These are phyloP conservation scores for Diplazon laetatorius DNA, from an alignment of 2,888 invertebrate genomes.

Conservation along the genomic window DNA sequence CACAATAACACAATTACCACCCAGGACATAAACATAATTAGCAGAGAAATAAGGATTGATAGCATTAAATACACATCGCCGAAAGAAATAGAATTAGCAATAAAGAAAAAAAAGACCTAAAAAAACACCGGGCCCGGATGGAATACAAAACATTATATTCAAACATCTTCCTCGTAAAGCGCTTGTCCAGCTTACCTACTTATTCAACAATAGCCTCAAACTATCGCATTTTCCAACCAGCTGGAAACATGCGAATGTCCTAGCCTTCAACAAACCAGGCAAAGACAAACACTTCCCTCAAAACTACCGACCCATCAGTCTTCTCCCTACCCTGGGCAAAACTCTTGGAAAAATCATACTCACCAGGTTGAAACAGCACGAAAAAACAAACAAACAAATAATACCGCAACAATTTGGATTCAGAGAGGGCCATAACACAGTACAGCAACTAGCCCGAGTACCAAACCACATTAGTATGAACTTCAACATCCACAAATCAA, in stretches of 20 bases:
- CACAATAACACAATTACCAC: slow-evolving; percentile 8
- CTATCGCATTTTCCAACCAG: slow-evolving; percentile 63
- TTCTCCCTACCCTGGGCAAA: slow-evolving; percentile 60
- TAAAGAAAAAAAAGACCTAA: slow-evolving; percentile 49
- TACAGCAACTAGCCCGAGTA: slow-evolving; percentile 65
- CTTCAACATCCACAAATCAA: too few species aligned
- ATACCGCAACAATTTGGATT: slow-evolving; percentile 70
- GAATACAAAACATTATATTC: slow-evolving; percentile 60
- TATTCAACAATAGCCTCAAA: slow-evolving; percentile 65
- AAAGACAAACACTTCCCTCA: slow-evolving; percentile 56
- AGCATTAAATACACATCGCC: not conserved
- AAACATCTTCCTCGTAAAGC: slow-evolving; percentile 70
- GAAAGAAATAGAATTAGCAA: not conserved
- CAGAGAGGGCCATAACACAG: slow-evolving; percentile 63
- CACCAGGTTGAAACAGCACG: slow-evolving; percentile 23
- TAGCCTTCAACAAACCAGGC: slow-evolving; percentile 66
- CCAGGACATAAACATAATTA: slow-evolving; percentile 8
- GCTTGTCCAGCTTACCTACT: slow-evolving; percentile 66
- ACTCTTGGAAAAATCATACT: slow-evolving; percentile 66
- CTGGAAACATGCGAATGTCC: slow-evolving; percentile 67
- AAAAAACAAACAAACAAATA: too few species aligned
- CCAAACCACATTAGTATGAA: too few species aligned
- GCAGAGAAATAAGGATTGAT: not conserved
- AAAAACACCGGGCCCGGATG: slow-evolving; percentile 62
- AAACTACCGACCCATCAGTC: too few species aligned